Percentiles rank a stretch among this genome's conserved stretches.
phyloP scores from a whole-genome alignment of 2,888 invertebrate genomes.

The Sarcophaga carnaria region DNA sequence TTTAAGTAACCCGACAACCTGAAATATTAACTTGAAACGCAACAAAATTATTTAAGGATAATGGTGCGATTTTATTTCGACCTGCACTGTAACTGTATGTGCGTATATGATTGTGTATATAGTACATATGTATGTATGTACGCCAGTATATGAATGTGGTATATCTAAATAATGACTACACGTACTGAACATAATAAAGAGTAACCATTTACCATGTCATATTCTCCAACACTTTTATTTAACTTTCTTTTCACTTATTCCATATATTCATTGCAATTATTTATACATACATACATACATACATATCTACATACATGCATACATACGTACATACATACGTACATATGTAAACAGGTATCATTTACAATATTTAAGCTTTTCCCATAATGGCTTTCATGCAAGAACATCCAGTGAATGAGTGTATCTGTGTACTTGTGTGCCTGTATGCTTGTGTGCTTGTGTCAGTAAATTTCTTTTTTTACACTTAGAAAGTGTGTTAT shows the following conservation, averaged over 20 bases:
- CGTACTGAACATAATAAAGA: conserved; percentile 45
- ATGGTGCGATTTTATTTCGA: not conserved
- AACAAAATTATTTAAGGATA: not conserved
- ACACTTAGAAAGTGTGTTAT: not conserved
- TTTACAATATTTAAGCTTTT: conserved; percentile 35
- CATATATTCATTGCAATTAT: not conserved
- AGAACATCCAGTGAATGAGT: not conserved
- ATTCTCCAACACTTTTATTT: conserved; percentile 29
- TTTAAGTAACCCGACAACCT: no score
- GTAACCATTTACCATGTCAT: conserved; percentile 39
- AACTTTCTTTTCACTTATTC: conserved; percentile 36
- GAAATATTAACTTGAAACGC: not conserved
- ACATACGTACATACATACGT: not conserved
- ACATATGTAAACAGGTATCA: not conserved
- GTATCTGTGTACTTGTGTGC: not conserved
- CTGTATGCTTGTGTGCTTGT: not conserved
- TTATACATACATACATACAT: not conserved
- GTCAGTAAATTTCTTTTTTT: not conserved
- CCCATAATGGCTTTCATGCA: conserved; percentile 8
- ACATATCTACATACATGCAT: not conserved
- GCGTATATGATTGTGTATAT: not conserved
- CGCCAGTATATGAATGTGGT: not conserved
- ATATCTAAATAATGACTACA: conserved; percentile 33
- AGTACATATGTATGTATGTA: not conserved
- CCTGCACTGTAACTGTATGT: not conserved